A percentile compares a stretch with the other conserved stretches of the same genome.
Evolutionary conservation across 2,797 vertebrate genomes (phyloP).

Genomic region (Dicrostonyx torquatus): DNA sequence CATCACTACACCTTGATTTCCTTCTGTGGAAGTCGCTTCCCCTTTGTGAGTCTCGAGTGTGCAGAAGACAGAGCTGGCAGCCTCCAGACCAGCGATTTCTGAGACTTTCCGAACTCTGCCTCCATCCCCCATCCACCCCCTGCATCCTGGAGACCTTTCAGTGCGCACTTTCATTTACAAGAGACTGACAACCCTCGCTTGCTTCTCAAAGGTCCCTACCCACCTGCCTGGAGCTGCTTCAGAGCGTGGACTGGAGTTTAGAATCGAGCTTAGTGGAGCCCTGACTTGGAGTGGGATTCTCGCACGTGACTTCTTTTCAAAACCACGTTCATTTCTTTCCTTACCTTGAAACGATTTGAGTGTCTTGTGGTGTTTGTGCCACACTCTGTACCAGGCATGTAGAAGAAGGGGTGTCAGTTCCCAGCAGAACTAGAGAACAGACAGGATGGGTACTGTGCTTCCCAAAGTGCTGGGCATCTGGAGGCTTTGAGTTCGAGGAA

Average conservation of each 20-base stretch:
- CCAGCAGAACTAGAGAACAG: neutral
- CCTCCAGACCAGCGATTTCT: neutral
- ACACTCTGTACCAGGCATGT: neutral
- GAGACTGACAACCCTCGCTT: fast-evolving
- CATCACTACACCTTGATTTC: neutral
- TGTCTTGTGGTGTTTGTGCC: neutral
- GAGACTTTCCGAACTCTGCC: neutral
- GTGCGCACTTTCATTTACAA: neutral
- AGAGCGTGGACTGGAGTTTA: neutral
- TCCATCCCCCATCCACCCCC: neutral
- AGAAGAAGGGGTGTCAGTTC: fast-evolving
- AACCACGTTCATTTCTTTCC: neutral
- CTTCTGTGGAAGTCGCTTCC: neutral
- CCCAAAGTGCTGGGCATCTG: fast-evolving
- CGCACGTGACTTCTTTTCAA: neutral
- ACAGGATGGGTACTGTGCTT: neutral
- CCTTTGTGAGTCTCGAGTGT: neutral
- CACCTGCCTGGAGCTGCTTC: neutral
- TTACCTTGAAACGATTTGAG: neutral
- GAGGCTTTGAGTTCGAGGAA: neutral
- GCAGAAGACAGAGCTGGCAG: neutral
- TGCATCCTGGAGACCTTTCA: neutral
- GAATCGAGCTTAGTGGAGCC: neutral
- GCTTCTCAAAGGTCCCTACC: fast-evolving
- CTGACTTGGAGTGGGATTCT: neutral